Percentiles rank a stretch among this genome's conserved stretches.
These are phyloP conservation scores for Neolamprologus longior DNA, from an alignment of 2,113 vertebrate species.

Conservation along the genomic window DNA sequence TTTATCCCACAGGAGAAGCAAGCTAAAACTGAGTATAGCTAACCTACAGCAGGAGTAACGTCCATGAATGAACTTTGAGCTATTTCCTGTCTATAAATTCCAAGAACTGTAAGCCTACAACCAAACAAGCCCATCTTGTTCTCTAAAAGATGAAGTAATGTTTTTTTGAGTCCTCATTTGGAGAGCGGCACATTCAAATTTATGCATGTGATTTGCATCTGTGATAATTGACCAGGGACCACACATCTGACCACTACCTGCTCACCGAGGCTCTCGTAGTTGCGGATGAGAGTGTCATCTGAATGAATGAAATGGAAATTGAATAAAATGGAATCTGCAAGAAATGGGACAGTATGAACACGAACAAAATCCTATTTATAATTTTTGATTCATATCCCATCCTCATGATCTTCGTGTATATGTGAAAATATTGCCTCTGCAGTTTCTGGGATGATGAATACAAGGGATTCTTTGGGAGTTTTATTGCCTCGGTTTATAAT, in stretches of 20 bases:
- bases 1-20: background rate
- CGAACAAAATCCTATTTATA: background rate
- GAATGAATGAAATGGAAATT: background rate
- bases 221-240: background rate
- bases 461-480: background rate
- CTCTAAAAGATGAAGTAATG: background rate
- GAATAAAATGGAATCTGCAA: background rate
- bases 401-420: background rate
- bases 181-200: background rate
- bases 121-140: background rate
- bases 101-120: background rate
- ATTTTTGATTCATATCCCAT: background rate
- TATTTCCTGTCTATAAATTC: background rate
- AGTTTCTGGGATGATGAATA: background rate
- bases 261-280: background rate
- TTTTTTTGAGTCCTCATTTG: background rate
- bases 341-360: background rate
- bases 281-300: background rate
- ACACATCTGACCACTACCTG: background rate
- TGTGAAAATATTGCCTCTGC: background rate
- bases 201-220: background rate
- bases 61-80: background rate
- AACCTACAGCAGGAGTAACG: background rate
- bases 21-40: background rate
- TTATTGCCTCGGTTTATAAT: background rate